These are phyloP conservation scores for Squalus acanthias DNA, from an alignment of 2,797 vertebrate species.

Conservation along the genomic window DNA sequence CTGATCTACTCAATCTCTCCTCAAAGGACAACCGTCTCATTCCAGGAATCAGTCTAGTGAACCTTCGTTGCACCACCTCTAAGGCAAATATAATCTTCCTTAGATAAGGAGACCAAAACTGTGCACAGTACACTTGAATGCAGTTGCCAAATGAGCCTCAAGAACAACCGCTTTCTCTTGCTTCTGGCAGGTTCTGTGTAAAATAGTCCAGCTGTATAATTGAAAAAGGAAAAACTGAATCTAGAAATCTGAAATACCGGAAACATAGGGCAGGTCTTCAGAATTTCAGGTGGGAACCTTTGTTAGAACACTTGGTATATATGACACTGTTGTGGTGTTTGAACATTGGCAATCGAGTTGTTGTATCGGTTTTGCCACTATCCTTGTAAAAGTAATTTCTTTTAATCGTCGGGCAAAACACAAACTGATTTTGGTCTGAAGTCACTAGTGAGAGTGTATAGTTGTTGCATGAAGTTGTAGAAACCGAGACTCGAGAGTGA, in stretches of 20 bases:
- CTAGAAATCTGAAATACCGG: not conserved
- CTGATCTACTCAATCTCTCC: too few relatives aligned
- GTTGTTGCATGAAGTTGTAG: not conserved
- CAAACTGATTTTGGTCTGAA: not conserved
- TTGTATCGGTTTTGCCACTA: not conserved
- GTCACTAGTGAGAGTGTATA: not conserved
- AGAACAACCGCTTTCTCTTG: not conserved
- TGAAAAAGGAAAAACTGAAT: not conserved
- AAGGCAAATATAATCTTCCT: not conserved
- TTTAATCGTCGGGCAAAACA: not conserved
- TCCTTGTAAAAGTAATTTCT: not conserved
- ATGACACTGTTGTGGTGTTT: not conserved
- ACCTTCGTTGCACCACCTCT: too few relatives aligned
- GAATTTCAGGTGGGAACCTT: not conserved
- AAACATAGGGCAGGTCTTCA: not conserved
- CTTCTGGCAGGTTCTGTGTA: not conserved
- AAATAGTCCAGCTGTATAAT: not conserved
- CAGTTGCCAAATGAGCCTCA: not conserved
- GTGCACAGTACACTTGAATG: not conserved
- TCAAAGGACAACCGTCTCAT: too few relatives aligned
- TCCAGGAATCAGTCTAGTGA: too few relatives aligned
- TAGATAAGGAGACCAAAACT: too few relatives aligned
- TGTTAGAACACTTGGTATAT: not conserved
- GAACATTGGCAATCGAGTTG: not conserved
- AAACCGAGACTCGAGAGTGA: not conserved